These are phyloP conservation scores for Drosophila elegans DNA, from an alignment of 1,140 invertebrate species.

Conservation along the genomic window DNA sequence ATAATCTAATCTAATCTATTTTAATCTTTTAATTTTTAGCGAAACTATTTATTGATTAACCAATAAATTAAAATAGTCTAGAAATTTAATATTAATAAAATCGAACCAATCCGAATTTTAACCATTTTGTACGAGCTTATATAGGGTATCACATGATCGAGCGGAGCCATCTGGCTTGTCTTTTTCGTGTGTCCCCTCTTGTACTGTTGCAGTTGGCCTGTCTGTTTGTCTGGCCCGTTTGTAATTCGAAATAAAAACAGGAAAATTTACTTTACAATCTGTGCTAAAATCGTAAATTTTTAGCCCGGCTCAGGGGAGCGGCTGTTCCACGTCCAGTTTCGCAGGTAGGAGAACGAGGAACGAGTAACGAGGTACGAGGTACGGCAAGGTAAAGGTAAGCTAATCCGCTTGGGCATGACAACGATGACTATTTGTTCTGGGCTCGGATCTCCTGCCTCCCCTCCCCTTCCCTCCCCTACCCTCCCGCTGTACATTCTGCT, in stretches of 20 bases:
- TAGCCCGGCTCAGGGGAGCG: slow-evolving; percentile 68
- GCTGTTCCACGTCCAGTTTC: slow-evolving; percentile 37
- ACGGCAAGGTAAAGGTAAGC: slow-evolving; percentile 34
- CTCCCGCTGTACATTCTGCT: slow-evolving; percentile 44
- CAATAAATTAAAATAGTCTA: no score
- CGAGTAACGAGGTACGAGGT: neutral
- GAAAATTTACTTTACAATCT: slow-evolving; percentile 83
- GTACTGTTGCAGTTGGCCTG: slow-evolving; percentile 21
- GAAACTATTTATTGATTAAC: no score
- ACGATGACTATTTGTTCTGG: slow-evolving; percentile 68
- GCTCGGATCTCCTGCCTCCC: slow-evolving; percentile 23
- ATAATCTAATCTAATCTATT: no score
- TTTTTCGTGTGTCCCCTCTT: slow-evolving; percentile 18
- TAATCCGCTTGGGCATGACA: slow-evolving; percentile 78
- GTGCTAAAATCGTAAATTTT: slow-evolving; percentile 82
- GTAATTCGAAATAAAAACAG: slow-evolving; percentile 82
- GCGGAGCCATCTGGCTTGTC: neutral
- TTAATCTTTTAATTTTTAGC: no score
- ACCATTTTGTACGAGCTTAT: neutral
- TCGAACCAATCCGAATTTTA: no score
- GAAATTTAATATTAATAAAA: no score
- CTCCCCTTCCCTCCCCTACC: neutral
- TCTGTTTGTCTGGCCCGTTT: slow-evolving; percentile 63
- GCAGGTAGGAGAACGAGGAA: slow-evolving; percentile 24
- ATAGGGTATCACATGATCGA: slow-evolving; percentile 9